Base-by-base conservation (phyloP, 2,888 invertebrate genomes). In the Cyaniris semiargus region DNA sequence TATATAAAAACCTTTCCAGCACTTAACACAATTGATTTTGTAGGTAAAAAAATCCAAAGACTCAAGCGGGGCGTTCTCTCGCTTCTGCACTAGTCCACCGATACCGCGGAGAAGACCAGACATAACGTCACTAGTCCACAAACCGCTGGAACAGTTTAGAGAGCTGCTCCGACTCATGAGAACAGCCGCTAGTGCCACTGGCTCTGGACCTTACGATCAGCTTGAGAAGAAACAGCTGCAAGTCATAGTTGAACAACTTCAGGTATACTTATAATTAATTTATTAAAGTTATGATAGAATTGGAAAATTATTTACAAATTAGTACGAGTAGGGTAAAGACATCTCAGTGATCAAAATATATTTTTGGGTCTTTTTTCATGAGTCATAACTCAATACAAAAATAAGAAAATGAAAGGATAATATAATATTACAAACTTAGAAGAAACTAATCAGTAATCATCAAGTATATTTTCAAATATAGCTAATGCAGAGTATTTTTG, bases 31-130 rank as follows among this genome's bases (percentile, higher is more conserved):
- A 53, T 53, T 53, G 0, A 18, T 53, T 70, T 58, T 70, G 34
- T 81, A 95, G 95, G 95, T 96, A 15, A 96, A 96, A 85, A 96
- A 96, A 86, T 96, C 96, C 70, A 95, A 96, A 85, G 96, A 96
- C 84, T 95, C 95, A 78, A 97, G 97, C 83, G 96, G 97, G 15
- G 96, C 97, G 44, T 98, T 98, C 87, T 96, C 97, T 76, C 95
- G 96, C 79, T 96, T 97, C 86, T 96, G 97, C 83, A 96, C 96
- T 78, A 97, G 96, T 84, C 97, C 97, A 3, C 95, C 96, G 21
- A 96, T 97, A 83, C 97, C 97, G 3, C 95, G 97, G 81, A 95
- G 97, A 87, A 95, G 97, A 81, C 97, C 97, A 18, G 98, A 98
- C 87, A 95, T 98, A 80, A 97, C 97, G 15, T 96, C 97, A 18